These are phyloP conservation scores for Anolis apletophallus DNA, from an alignment of 2,797 vertebrate species.

Conservation along the genomic window DNA sequence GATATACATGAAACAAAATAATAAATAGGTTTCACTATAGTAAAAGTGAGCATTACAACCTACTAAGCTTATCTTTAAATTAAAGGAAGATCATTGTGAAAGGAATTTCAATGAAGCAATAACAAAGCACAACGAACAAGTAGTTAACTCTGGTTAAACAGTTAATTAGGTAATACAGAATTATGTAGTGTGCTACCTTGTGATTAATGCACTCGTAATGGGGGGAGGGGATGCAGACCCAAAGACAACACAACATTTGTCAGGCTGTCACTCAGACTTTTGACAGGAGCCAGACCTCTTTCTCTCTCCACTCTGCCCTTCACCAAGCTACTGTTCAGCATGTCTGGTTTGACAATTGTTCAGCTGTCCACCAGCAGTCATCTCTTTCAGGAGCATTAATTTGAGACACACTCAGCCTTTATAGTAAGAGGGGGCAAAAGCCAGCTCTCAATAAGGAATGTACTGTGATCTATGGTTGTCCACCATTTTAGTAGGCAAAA, in stretches of 20 bases:
- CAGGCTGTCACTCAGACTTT: background rate
- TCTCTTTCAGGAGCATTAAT: background rate
- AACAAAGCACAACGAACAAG: slow-evolving; percentile 3
- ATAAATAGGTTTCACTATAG: slow-evolving; percentile 14
- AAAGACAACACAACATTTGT: background rate
- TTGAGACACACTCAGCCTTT: background rate
- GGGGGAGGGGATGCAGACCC: background rate
- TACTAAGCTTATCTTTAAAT: slow-evolving; percentile 29
- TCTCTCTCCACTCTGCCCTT: rapidly evolving
- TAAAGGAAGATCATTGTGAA: background rate
- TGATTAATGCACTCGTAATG: background rate
- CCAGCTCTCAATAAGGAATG: background rate
- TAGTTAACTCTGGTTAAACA: background rate
- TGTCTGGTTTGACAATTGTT: background rate
- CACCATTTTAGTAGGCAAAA: background rate
- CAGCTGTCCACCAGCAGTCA: background rate
- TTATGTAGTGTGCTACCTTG: rapidly evolving
- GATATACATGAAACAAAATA: background rate
- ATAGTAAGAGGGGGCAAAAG: slow-evolving; percentile 3
- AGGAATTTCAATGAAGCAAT: slow-evolving; percentile 34
- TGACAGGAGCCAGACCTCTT: background rate
- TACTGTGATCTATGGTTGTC: background rate
- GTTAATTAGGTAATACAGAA: rapidly evolving
- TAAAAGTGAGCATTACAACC: slow-evolving; percentile 38
- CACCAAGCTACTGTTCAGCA: rapidly evolving